Evolutionary conservation across 1,140 invertebrate species (phyloP), one percentile per base, ranked within the genome.

Genomic region (Papilio dardanus): DNA sequence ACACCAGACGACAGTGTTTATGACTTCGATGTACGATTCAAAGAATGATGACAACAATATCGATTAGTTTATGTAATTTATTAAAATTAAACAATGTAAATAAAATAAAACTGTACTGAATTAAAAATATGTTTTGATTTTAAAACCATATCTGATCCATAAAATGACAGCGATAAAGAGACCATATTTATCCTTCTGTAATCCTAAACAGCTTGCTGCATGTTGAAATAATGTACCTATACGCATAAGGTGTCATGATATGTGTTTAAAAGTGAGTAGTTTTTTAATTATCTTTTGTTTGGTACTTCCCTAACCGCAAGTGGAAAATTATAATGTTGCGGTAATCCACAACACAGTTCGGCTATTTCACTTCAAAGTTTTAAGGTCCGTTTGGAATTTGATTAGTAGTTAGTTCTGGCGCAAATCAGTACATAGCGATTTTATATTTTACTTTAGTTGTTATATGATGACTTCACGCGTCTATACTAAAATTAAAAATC

Each of bases 11-110:
- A 67, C 1, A 71, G 73, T 33, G 67, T 76, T 1, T 30, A 35
- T 19, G 58, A 74, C 14, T 77, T 80, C 3, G 74, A 80, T 30
- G 16, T 74, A 31, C 71, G 74, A 71, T 19, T 65, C 30, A 40
- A 21, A 69, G 67, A 62, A 62, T 62, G 5, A 30, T 62, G 2
- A 62, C 3, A 10, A 14, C 14, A 28, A 62, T 28, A 21, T n/a
- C 10, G 10, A 4, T 1, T 30, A 3, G 1, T 46, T 46, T 46
- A 46, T 5, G 16, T 46, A 6, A 42, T 16, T 42, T 42, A 42
- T 42, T 14, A 42, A 37, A 37, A 6, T 37, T 1, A 1, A 10
- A 37, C 10, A 50, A n/a, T n/a, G 1, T 50, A 50, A 50, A 5
- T 4, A 50, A 19, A 46, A n/a, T 46, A 46, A 50, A 50, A 50